A percentile compares a stretch with the other conserved stretches of the same genome.
Evolutionary conservation across 2,113 vertebrate genomes (phyloP).

Genomic region (Mus spicilegus): DNA sequence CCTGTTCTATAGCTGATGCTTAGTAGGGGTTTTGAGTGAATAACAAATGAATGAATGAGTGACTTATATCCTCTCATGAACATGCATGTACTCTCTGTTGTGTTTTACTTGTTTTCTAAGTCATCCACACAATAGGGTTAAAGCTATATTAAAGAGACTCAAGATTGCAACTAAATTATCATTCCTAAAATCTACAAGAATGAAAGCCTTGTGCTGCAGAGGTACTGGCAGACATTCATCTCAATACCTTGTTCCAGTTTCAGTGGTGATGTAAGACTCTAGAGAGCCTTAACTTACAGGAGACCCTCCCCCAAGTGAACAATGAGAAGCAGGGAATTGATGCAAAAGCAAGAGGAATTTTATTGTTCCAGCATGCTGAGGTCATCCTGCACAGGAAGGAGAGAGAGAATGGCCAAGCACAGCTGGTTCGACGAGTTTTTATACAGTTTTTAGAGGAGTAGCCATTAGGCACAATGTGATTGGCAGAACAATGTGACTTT

Average conservation of each 20-base stretch:
- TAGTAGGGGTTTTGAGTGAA: background rate
- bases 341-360: too few species aligned
- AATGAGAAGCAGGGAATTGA: too few species aligned
- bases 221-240: slow-evolving; percentile 21
- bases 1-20: background rate
- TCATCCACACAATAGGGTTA: background rate
- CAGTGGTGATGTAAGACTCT: background rate
- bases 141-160: background rate
- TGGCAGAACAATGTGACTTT: too few species aligned
- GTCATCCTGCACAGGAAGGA: too few species aligned
- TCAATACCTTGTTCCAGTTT: slow-evolving; percentile 54
- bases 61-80: background rate
- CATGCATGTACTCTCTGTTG: background rate
- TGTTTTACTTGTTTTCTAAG: background rate
- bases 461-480: too few species aligned
- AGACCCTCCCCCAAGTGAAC: too few species aligned
- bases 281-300: too few species aligned
- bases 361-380: too few species aligned
- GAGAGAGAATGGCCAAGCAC: too few species aligned
- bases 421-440: too few species aligned
- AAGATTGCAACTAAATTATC: slow-evolving; percentile 19
- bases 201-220: slow-evolving; percentile 27
- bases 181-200: slow-evolving; percentile 47
- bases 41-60: background rate
- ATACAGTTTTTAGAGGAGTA: too few species aligned